phyloP scores from a whole-genome alignment of 2,113 vertebrate genomes.

The Neodontobutis hainanensis region DNA sequence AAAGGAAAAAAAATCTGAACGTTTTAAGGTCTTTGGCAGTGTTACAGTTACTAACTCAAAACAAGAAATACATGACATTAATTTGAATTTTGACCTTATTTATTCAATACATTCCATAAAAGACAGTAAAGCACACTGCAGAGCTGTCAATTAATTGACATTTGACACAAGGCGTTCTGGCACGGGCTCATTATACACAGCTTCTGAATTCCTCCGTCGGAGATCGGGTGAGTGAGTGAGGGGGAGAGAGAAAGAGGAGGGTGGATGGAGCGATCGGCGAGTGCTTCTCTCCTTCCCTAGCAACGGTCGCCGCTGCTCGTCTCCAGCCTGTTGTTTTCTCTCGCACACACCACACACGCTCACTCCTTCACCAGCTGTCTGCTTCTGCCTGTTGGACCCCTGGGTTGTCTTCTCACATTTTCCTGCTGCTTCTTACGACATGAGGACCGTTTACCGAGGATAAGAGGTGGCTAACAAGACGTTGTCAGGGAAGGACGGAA shows the following conservation, averaged over 20 bases:
- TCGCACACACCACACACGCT: slow-evolving; percentile 7
- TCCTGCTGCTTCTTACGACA: slow-evolving; percentile 62
- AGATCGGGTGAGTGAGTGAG: slow-evolving; percentile 21
- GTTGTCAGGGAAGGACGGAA: slow-evolving; percentile 21
- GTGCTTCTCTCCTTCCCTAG: slow-evolving; percentile 76
- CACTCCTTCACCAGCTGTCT: slow-evolving; percentile 18
- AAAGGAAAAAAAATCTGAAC: not conserved
- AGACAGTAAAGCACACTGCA: not conserved
- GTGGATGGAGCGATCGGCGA: slow-evolving; percentile 49
- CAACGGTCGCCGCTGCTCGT: slow-evolving; percentile 70
- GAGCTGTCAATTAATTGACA: slow-evolving; percentile 11
- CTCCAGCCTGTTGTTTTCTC: slow-evolving; percentile 72
- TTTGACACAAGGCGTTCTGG: slow-evolving; percentile 21
- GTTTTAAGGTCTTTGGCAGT: no score
- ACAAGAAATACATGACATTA: not conserved
- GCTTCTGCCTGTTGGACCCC: slow-evolving; percentile 56
- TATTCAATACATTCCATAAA: slow-evolving; percentile 10
- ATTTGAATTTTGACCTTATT: not conserved
- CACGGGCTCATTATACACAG: slow-evolving; percentile 21
- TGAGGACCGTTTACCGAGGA: slow-evolving; percentile 72
- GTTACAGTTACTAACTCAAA: not conserved
- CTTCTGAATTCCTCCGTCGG: slow-evolving; percentile 36
- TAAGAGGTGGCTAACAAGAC: slow-evolving; percentile 32
- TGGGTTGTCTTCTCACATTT: slow-evolving; percentile 40
- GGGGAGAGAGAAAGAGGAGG: slow-evolving; percentile 36